Conservation (phyloP, 2,888 invertebrate species). For the Epsilonema sp. region DNA sequence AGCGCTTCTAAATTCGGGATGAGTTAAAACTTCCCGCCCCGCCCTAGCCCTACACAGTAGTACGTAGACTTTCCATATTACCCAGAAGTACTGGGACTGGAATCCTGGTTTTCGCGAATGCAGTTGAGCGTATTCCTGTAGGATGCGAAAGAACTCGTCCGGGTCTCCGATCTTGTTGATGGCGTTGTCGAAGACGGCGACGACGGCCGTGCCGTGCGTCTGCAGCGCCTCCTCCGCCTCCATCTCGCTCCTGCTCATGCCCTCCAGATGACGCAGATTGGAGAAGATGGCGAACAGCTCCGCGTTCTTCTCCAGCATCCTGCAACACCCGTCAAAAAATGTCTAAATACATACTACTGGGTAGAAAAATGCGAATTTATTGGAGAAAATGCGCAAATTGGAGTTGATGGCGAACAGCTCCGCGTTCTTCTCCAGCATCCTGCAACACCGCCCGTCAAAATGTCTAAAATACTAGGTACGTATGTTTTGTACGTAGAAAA, state of each 20-base stretch:
- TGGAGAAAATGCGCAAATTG: too few relatives aligned
- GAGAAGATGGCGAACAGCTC: slow-evolving; percentile 57
- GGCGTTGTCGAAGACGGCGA: slow-evolving; percentile 68
- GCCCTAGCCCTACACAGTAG: too few relatives aligned
- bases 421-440: slow-evolving; percentile 63
- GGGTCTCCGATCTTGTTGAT: slow-evolving; percentile 65
- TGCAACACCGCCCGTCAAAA: too few relatives aligned
- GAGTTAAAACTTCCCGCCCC: too few relatives aligned
- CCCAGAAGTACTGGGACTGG: slow-evolving; percentile 70
- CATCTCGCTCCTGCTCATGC: slow-evolving; percentile 51
- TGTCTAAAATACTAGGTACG: too few relatives aligned
- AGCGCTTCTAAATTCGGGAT: too few relatives aligned
- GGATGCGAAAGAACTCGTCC: slow-evolving; percentile 59
- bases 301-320: slow-evolving; percentile 63
- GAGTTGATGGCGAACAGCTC: slow-evolving; percentile 57
- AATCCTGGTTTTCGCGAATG: slow-evolving; percentile 65
- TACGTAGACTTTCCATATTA: too few relatives aligned
- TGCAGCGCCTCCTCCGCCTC: slow-evolving; percentile 58
- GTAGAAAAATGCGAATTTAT: too few relatives aligned
- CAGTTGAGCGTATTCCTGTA: slow-evolving; percentile 60
- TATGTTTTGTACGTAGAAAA: too few relatives aligned
- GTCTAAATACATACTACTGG: too few relatives aligned
- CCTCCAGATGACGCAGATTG: slow-evolving; percentile 52
- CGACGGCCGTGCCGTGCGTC: slow-evolving; percentile 67
- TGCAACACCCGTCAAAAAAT: too few relatives aligned